Evolutionary conservation across 2,113 vertebrate species (phyloP).

Genomic region (Neodontobutis hainanensis): DNA sequence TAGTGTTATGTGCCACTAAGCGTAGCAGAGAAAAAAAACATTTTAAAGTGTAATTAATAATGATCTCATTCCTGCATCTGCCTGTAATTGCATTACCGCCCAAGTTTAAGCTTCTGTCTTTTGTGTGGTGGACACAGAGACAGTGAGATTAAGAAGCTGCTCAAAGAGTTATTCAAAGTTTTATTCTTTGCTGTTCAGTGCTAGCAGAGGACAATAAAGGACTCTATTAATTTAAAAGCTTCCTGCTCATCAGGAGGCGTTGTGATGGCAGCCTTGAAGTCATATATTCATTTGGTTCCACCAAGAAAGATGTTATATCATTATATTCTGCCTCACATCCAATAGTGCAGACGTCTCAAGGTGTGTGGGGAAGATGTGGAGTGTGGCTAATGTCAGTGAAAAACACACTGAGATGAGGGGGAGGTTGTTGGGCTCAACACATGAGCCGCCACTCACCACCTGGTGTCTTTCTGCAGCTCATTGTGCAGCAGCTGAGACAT

Average conservation of each 20-base stretch:
- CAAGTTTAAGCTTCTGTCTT: neutral
- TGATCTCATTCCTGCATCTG: too few relatives aligned
- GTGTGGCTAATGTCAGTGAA: slow-evolving; percentile 14
- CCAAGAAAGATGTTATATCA: slow-evolving; percentile 26
- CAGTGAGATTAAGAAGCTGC: neutral
- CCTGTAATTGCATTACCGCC: neutral
- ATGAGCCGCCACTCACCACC: slow-evolving; percentile 43
- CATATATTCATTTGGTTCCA: slow-evolving; percentile 30
- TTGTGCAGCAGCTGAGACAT: slow-evolving; percentile 22
- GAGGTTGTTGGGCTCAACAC: neutral
- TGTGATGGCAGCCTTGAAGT: slow-evolving; percentile 18
- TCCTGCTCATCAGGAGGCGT: slow-evolving; percentile 14
- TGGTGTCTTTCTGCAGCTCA: slow-evolving; percentile 34
- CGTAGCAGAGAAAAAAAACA: too few relatives aligned
- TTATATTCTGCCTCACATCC: slow-evolving; percentile 22
- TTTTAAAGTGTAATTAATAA: neutral
- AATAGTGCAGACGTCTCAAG: slow-evolving; percentile 29
- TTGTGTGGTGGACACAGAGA: neutral
- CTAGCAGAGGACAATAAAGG: slow-evolving; percentile 11
- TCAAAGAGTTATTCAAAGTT: neutral
- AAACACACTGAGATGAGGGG: slow-evolving; percentile 2
- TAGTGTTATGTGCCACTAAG: too few relatives aligned
- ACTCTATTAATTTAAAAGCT: slow-evolving; percentile 8
- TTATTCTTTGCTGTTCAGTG: neutral
- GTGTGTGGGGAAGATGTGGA: slow-evolving; percentile 23